Conservation (phyloP, 2,888 invertebrate species). For the Drosophila fulvimacula region DNA sequence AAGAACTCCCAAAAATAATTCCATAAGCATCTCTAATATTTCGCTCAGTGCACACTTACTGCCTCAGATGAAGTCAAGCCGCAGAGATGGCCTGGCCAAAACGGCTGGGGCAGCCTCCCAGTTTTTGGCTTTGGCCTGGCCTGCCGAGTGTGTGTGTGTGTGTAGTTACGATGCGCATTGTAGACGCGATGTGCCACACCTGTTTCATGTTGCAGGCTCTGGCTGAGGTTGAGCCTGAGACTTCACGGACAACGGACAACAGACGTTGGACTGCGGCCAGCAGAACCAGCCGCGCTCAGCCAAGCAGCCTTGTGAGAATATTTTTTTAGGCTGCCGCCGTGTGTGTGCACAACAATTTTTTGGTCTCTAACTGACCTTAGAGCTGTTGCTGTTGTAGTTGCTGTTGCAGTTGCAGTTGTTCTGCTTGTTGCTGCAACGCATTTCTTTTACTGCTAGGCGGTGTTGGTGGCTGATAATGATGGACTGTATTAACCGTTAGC, state of each 20-base stretch:
- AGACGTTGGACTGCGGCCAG: conserved; percentile 10
- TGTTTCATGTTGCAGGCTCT: conserved; percentile 77
- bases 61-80: conserved; percentile 54
- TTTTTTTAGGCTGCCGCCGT: conserved; percentile 39
- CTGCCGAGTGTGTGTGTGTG: conserved; percentile 2
- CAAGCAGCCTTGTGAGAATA: conserved; percentile 74
- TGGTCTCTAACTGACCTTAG: conserved; percentile 75
- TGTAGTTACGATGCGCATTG: conserved; percentile 60
- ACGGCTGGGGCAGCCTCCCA: conserved; percentile 73
- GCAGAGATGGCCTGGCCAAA: conserved; percentile 72
- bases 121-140: conserved; percentile 44
- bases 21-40: not conserved
- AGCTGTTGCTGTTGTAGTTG: conserved; percentile 34
- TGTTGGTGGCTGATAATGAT: conserved; percentile 76
- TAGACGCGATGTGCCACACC: conserved; percentile 74
- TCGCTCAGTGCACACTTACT: conserved; percentile 52
- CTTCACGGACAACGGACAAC: conserved; percentile 35
- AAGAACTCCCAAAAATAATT: not conserved
- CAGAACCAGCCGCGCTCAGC: conserved; percentile 46
- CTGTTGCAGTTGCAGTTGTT: conserved; percentile 35
- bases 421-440: conserved; percentile 59
- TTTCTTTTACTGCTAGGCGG: conserved; percentile 68
- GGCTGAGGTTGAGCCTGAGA: conserved; percentile 35
- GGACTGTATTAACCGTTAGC: conserved; percentile 82
- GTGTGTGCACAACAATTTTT: conserved; percentile 74